Evolutionary conservation across 1,140 invertebrate genomes (phyloP), one percentile per base, ranked within the genome.

Genomic region (Euura lappo): DNA sequence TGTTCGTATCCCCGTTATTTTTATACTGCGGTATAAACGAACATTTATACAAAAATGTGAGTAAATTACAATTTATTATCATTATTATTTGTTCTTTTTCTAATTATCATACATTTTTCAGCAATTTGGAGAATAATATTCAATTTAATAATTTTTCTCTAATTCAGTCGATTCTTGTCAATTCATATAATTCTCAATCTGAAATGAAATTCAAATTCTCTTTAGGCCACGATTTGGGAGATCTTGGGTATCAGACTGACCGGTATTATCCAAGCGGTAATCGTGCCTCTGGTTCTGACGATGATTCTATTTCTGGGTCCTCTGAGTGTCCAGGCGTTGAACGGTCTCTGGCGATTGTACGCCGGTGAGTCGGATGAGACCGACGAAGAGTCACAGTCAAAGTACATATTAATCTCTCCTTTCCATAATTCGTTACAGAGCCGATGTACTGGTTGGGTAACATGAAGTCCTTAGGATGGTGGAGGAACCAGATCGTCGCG

Each of bases 401-500:
- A 60, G 0, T 42, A n/a, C 68, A 68, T 11, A 72, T 45, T 65
- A 71, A 71, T 65, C 44, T 10, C 2, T 65, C 44, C 69, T 65
- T 73, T 43, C 51, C 68, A 28, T 44, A 71, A 44, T 11, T 43
- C 64, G 72, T 79, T 86, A 46, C 81, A 96, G 95, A 95, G 79
- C 90, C 92, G 3, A 89, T 91, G 73, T 94, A 93, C 81, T 96
- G 95, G 95, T 82, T 91, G 28, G 90, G 89, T 68, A 93, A 90
- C 75, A 87, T 93, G 70, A 89, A 90, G 78, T 94, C 94, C 81
- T 88, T 96, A 70, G 91, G 95, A 28, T 98, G 96, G 95, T 89
- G 97, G 77, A 90, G 97, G 76, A 97, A 97, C 84, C 93, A 96
- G 84, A 85, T 98, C 47, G 94, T 98, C 77, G 97, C 97, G 8